phyloP scores from a whole-genome alignment of 23 tunicate genomes.

The Ciona savignyi region DNA sequence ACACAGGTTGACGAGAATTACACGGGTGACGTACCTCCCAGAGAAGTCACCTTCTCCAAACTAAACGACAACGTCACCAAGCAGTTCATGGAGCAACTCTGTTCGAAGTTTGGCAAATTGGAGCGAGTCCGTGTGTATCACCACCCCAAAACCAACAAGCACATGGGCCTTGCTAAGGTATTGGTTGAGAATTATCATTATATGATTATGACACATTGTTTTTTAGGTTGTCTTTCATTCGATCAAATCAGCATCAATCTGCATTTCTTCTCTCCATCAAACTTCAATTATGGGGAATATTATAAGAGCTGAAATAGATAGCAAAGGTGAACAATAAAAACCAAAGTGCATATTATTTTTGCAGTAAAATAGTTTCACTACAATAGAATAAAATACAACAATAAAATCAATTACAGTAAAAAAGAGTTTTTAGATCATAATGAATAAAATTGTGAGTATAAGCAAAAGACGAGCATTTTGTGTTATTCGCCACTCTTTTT shows the following conservation, averaged over 20 bases:
- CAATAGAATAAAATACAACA: neutral
- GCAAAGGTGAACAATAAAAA: conserved; percentile 39
- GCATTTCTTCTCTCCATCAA: conserved; percentile 53
- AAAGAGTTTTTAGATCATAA: no score
- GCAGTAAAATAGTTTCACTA: neutral
- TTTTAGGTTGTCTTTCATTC: conserved; percentile 74
- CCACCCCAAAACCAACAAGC: conserved; percentile 81
- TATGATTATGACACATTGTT: neutral
- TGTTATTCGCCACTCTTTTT: no score
- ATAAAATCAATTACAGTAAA: no score
- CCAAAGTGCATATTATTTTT: neutral
- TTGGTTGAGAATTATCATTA: neutral
- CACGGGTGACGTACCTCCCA: conserved; percentile 93
- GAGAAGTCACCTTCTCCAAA: conserved; percentile 74
- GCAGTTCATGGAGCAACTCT: conserved; percentile 76
- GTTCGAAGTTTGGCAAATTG: conserved; percentile 73
- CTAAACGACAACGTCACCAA: conserved; percentile 85
- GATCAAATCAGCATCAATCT: conserved; percentile 72
- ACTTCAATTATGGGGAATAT: conserved; percentile 92
- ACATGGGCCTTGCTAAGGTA: conserved; percentile 88
- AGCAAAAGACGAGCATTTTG: no score
- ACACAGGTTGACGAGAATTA: conserved; percentile 77
- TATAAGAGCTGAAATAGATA: conserved; percentile 63
- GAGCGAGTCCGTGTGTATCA: conserved; percentile 73
- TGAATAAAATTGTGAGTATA: no score